Base-by-base conservation (phyloP, 2,888 invertebrate genomes). In the Endomychus coccineus region DNA sequence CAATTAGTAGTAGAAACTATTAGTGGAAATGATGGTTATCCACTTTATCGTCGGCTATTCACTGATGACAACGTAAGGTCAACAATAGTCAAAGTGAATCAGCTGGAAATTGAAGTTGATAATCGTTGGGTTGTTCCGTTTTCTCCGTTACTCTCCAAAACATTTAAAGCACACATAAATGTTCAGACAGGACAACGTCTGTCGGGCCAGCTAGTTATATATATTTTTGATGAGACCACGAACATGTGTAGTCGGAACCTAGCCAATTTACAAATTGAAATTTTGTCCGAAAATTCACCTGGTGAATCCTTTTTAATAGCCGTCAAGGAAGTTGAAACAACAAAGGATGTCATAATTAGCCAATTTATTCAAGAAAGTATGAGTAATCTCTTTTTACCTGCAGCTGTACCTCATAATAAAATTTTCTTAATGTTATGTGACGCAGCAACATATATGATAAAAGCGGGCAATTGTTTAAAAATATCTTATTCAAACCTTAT, bases 401-500 rank as follows among this genome's bases (percentile, higher is more conserved):
- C 21, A 34, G 14, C 23, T 21, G 23, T 43, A 16, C 40, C 40
- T 36, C 22, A 15, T 16, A 39, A 40, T 27, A 43, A 40, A 22
- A 12, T 34, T 30, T 31, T 38, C 16, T 28, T 42, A 24, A 38
- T 51, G 21, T 24, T 50, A n/a, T 38, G 44, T 10, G 51, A 51
- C 40, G 49, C 45, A 36, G 50, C 49, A 25, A 30, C 43, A 5
- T 51, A 53, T 34, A 52, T 50, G 49, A 25, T 50, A 13, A 51
- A 52, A 46, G 50, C 50, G 23, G 48, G 38, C 28, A 31, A 43
- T 37, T 37, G 34, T 28, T 28, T 54, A 22, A 48, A 54, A 43
- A 29, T 42, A 15, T 48, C 51, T 14, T 51, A 48, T 32, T 47
- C 48, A 4, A 51, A 51, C 35, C 28, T 58, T 29, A 17, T 54